phyloP scores from a whole-genome alignment of 1,140 invertebrate species.

The Chymomyza costata region DNA sequence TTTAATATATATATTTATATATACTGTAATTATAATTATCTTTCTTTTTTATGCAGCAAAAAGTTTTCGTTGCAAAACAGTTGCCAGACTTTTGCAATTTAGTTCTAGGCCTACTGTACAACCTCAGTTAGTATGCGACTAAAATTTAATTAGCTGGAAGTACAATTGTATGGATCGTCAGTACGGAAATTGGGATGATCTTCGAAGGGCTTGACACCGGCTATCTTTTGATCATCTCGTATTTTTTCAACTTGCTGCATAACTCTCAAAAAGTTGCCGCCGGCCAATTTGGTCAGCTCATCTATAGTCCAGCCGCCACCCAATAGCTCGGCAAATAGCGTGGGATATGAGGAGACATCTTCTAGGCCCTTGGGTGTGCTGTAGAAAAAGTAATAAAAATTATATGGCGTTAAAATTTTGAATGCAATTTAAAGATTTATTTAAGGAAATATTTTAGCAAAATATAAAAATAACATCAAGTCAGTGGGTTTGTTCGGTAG shows the following conservation, averaged over 20 bases:
- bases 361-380: constrained; percentile 90
- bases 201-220: constrained; percentile 65
- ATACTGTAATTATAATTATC: constrained; percentile 19
- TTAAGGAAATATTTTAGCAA: background rate
- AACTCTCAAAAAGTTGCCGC: constrained; percentile 89
- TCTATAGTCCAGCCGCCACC: constrained; percentile 88
- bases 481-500: no score
- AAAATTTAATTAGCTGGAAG: constrained; percentile 68
- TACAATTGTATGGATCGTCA: constrained; percentile 74
- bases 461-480: no score
- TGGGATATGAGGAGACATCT: constrained; percentile 93
- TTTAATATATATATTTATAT: constrained; percentile 8
- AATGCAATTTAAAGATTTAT: background rate
- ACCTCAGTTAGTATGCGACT: constrained; percentile 38
- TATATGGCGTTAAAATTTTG: no score
- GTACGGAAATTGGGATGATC: constrained; percentile 74
- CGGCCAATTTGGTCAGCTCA: constrained; percentile 91
- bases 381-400: constrained; percentile 47
- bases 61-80: constrained; percentile 26
- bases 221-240: constrained; percentile 62
- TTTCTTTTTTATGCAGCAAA: constrained; percentile 24
- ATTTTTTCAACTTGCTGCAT: constrained; percentile 78
- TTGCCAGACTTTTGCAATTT: background rate
- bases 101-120: constrained; percentile 39
- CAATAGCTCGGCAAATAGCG: constrained; percentile 88